Evolutionary conservation across 2,888 invertebrate species (phyloP).

Genomic region (Drosophila tanythrix): DNA sequence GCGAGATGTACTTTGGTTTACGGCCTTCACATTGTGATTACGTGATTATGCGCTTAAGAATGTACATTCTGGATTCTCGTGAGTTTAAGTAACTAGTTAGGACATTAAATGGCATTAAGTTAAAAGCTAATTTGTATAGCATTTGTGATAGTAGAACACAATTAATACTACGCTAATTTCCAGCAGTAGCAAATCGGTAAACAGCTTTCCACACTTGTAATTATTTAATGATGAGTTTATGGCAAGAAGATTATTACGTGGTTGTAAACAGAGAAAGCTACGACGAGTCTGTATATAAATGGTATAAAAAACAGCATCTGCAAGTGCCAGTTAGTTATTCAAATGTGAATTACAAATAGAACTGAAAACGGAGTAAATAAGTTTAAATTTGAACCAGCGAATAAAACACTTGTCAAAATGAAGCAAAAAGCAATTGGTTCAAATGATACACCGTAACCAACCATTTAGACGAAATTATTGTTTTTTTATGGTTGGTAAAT

Average conservation of each 20-base stretch:
- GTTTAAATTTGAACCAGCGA: conserved; percentile 11
- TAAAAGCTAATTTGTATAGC: conserved; percentile 6
- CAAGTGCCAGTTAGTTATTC: conserved; percentile 27
- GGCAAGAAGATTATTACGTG: conserved; percentile 26
- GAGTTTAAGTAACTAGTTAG: conserved; percentile 7
- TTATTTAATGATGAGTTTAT: conserved; percentile 11
- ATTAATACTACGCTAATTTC: not conserved
- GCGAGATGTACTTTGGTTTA: conserved; percentile 5
- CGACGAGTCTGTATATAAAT: conserved; percentile 9
- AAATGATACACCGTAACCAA: not conserved
- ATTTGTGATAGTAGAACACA: conserved; percentile 5
- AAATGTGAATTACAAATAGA: conserved; percentile 46
- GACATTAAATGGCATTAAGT: conserved; percentile 14
- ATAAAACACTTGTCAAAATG: conserved; percentile 10
- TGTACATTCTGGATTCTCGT: conserved; percentile 1
- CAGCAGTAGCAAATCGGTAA: conserved; percentile 6
- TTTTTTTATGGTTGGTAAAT: not conserved
- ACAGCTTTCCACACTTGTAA: conserved; percentile 16
- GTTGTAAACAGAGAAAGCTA: conserved; percentile 41
- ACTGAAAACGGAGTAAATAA: conserved; percentile 35
- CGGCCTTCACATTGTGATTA: conserved; percentile 2
- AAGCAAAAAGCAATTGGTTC: conserved; percentile 9
- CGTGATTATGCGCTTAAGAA: conserved; percentile 2
- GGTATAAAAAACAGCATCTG: conserved; percentile 7
- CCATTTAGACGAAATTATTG: not conserved